These are phyloP conservation scores for Athalia rosae DNA, from an alignment of 2,888 invertebrate species.

Conservation along the genomic window DNA sequence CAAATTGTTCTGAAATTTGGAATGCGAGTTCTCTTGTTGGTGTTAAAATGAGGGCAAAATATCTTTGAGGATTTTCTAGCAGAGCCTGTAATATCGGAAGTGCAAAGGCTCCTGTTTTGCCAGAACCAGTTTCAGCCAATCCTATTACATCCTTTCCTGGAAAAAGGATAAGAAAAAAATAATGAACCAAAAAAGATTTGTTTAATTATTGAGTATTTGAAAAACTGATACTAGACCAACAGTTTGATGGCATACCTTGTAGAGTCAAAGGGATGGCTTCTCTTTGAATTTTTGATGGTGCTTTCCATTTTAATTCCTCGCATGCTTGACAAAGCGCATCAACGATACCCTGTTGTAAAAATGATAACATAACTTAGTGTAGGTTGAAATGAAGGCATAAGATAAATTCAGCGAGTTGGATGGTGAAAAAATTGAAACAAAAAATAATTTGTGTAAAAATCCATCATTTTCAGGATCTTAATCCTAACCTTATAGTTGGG, in stretches of 20 bases:
- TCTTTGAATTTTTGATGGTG: constrained; percentile 95
- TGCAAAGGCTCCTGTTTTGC: constrained; percentile 98
- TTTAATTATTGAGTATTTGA: not conserved
- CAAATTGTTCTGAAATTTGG: constrained; percentile 99
- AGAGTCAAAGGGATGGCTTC: constrained; percentile 95
- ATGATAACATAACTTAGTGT: too few relatives aligned
- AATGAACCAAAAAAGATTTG: not conserved
- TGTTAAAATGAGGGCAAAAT: constrained; percentile 94
- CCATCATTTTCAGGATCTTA: not conserved
- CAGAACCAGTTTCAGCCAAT: constrained; percentile 91
- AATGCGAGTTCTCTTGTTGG: constrained; percentile 98
- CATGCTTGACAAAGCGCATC: constrained; percentile 95
- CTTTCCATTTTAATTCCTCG: constrained; percentile 93
- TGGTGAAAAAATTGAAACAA: too few relatives aligned
- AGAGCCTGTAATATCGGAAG: constrained; percentile 95
- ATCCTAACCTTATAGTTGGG: constrained; percentile 12
- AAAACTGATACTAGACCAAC: not conserved
- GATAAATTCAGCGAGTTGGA: too few relatives aligned
- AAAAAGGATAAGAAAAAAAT: constrained; percentile 75
- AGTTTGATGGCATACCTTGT: constrained; percentile 77
- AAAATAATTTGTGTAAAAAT: not conserved
- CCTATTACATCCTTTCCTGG: constrained; percentile 88
- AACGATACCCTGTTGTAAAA: constrained; percentile 84
- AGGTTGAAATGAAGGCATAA: too few relatives aligned
- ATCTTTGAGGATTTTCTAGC: constrained; percentile 92